These are phyloP conservation scores for Clinocottus analis DNA, from an alignment of 2,113 vertebrate species.

Conservation along the genomic window DNA sequence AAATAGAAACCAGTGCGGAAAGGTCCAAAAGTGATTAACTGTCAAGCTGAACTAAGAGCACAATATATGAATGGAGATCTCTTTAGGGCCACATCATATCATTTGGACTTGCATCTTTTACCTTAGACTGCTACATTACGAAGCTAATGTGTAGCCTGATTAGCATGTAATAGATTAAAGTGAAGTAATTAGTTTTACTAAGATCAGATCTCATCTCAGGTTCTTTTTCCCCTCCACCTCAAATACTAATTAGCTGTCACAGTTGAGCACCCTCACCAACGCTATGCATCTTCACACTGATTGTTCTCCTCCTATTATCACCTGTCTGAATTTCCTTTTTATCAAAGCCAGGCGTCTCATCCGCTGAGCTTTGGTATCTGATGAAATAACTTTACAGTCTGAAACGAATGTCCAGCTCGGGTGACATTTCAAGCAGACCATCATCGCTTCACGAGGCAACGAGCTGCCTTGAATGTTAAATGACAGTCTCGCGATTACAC, in stretches of 20 bases:
- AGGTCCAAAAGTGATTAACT: not conserved
- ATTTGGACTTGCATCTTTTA: not conserved
- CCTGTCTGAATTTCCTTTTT: not conserved
- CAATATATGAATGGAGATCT: not conserved
- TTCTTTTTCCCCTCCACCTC: not conserved
- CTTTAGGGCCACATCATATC: not conserved
- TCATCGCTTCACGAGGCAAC: constrained; percentile 16
- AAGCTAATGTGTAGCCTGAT: constrained; percentile 6
- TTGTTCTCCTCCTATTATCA: constrained; percentile 17
- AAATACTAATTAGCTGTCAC: constrained; percentile 1
- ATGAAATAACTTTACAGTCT: not conserved
- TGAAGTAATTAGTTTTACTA: constrained; percentile 4
- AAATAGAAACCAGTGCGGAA: not conserved
- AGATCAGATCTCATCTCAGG: not conserved
- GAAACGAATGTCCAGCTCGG: not conserved
- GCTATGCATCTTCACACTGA: constrained; percentile 12
- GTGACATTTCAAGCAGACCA: constrained; percentile 58
- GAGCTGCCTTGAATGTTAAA: constrained; percentile 48
- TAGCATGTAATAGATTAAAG: constrained; percentile 4
- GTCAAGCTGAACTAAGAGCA: not conserved
- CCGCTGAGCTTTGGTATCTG: constrained; percentile 6
- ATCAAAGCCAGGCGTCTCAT: not conserved
- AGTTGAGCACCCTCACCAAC: constrained; percentile 14
- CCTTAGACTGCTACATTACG: not conserved
- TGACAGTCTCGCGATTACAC: constrained; percentile 49